phyloP scores from a whole-genome alignment of 2,797 vertebrate species.

The Pogoniulus pusillus region DNA sequence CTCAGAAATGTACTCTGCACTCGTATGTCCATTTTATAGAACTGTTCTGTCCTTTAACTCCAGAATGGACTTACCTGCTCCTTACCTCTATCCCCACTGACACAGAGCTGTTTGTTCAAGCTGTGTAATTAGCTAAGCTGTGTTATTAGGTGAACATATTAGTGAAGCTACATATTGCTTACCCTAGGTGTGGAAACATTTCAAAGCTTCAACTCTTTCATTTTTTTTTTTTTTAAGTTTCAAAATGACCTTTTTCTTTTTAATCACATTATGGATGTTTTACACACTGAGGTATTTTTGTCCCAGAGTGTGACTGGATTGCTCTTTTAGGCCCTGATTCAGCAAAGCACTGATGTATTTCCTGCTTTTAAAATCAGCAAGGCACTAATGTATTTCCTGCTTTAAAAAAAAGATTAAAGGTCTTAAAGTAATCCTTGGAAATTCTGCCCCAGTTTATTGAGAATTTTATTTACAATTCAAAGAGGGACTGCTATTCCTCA shows the following conservation, averaged over 20 bases:
- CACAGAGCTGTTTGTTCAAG: neutral
- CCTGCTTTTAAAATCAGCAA: conserved; percentile 62
- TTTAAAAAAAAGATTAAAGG: conserved; percentile 57
- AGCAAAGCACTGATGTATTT: conserved; percentile 48
- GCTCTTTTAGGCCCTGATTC: conserved; percentile 64
- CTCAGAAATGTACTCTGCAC: neutral
- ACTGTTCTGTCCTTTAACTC: neutral
- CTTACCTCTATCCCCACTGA: neutral
- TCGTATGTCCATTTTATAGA: neutral
- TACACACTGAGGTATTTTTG: conserved; percentile 54
- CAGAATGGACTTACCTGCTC: neutral
- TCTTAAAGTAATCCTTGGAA: conserved; percentile 60
- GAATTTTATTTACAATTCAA: conserved; percentile 44
- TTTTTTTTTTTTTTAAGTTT: conserved; percentile 33
- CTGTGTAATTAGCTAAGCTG: conserved; percentile 12
- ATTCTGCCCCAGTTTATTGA: conserved; percentile 41
- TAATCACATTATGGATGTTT: conserved; percentile 67
- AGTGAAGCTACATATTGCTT: neutral
- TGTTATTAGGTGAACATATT: neutral
- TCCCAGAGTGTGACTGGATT: conserved; percentile 52
- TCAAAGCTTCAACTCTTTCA: neutral
- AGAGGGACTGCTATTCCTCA: neutral
- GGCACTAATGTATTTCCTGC: conserved; percentile 43
- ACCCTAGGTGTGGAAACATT: neutral
- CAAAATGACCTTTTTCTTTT: conserved; percentile 49